Evolutionary conservation across 2,888 invertebrate species (phyloP).

Genomic region (Lasioglossum malachurum): DNA sequence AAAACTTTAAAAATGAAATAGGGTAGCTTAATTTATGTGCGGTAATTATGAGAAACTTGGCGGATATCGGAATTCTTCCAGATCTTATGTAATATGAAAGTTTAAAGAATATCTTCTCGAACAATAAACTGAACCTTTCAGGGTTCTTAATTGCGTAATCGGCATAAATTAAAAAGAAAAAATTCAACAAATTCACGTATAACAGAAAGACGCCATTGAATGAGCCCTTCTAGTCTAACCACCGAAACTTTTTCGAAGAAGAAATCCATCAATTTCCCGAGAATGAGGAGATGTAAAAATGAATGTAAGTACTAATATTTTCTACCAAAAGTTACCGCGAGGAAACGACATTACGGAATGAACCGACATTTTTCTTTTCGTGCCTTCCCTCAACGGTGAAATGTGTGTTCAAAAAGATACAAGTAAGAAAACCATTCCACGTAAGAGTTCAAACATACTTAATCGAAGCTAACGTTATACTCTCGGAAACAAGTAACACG

Average conservation of each 20-base stretch:
- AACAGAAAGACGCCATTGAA: neutral
- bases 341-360: neutral
- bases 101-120: neutral
- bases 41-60: constrained; percentile 3
- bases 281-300: neutral
- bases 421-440: neutral
- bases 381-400: neutral
- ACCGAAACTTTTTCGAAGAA: neutral
- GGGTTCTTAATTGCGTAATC: neutral
- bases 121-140: neutral
- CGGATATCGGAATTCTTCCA: neutral
- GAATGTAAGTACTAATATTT: neutral
- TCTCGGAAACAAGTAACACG: neutral
- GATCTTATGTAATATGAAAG: constrained; percentile 1
- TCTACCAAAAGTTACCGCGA: neutral
- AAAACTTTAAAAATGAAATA: constrained; percentile 2
- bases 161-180: neutral
- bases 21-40: constrained; percentile 6
- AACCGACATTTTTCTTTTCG: neutral
- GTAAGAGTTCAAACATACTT: neutral
- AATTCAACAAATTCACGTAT: neutral
- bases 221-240: neutral
- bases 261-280: neutral
- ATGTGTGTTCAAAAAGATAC: neutral
- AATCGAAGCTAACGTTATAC: neutral